phyloP scores from a whole-genome alignment of 2,113 vertebrate species.

The Corydoras maculifer region DNA sequence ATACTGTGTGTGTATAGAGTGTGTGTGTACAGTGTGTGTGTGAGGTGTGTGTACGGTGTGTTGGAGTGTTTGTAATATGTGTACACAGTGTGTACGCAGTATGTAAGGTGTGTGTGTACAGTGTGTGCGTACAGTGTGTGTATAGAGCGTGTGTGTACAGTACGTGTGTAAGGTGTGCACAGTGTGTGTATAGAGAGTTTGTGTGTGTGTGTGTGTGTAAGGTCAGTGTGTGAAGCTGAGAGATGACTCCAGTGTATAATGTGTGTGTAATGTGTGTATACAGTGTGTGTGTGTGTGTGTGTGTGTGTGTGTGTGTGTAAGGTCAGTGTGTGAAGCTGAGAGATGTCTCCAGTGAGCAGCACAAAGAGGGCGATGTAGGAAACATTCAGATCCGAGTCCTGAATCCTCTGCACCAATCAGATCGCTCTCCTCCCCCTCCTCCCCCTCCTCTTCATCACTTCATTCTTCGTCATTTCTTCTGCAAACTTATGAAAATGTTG shows the following conservation, averaged over 20 bases:
- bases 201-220: background rate
- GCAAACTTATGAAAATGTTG: constrained; percentile 42
- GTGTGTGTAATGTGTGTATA: no score
- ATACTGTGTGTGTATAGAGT: no score
- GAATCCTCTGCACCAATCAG: background rate
- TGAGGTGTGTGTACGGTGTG: no score
- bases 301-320: background rate
- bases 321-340: background rate
- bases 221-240: background rate
- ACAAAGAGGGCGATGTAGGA: no score
- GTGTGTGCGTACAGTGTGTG: no score
- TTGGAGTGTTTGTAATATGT: no score
- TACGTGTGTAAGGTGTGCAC: background rate
- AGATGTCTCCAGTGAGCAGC: constrained; percentile 1
- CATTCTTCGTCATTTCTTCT: constrained; percentile 34
- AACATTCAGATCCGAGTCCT: constrained; percentile 14
- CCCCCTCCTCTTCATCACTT: constrained; percentile 17
- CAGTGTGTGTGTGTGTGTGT: no score
- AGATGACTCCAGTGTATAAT: constrained; percentile 1
- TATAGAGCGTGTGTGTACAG: background rate
- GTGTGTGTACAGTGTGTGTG: no score
- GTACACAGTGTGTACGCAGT: no score
- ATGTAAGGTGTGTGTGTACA: no score
- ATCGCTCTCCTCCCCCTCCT: background rate
- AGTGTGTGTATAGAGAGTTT: no score